These are phyloP conservation scores for Gymnocypris eckloni DNA, from an alignment of 2,797 vertebrate genomes.

Conservation along the genomic window DNA sequence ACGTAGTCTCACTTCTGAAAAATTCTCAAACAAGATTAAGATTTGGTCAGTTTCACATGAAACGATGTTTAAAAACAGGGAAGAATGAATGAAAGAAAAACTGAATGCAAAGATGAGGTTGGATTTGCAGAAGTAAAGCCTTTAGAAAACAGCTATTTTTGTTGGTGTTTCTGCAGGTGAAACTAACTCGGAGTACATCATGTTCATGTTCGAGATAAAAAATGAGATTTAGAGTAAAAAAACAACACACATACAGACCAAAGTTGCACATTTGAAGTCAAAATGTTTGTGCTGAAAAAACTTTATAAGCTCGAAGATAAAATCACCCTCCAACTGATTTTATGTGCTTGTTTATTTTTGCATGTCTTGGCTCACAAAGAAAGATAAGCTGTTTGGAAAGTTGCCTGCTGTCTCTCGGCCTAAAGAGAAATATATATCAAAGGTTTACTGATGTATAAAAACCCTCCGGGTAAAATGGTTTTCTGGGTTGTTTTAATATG, in stretches of 20 bases:
- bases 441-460: neutral
- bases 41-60: neutral
- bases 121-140: neutral
- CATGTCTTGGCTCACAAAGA: conserved; percentile 12
- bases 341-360: conserved; percentile 1
- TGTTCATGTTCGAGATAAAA: neutral
- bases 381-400: neutral
- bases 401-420: neutral
- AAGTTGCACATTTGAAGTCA: neutral
- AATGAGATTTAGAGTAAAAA: neutral
- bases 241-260: neutral
- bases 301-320: neutral
- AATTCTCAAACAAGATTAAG: neutral
- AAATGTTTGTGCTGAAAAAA: neutral
- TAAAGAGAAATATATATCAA: conserved; percentile 7
- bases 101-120: neutral
- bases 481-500: neutral
- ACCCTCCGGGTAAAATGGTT: neutral
- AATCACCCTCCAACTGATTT: neutral
- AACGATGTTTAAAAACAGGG: neutral
- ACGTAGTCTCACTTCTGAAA: neutral
- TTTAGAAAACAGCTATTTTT: neutral
- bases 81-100: neutral
- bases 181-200: neutral
- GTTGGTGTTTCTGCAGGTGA: neutral